Percentiles rank a stretch among this genome's conserved stretches.
These are phyloP conservation scores for Acrossocheilus fasciatus DNA, from an alignment of 2,797 vertebrate species.

Conservation along the genomic window DNA sequence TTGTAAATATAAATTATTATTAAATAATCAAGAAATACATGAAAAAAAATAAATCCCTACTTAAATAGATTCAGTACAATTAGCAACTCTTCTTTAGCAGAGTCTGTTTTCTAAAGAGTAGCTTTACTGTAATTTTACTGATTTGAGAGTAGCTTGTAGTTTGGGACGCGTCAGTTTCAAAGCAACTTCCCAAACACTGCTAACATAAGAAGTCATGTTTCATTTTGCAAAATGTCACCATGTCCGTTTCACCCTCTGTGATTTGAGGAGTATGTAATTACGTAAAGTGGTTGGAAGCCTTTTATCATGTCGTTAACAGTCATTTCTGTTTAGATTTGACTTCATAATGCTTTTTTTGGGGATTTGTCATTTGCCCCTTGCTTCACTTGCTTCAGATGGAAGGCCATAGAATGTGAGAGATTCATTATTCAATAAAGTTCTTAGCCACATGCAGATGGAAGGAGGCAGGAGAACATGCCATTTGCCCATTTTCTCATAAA, in stretches of 20 bases:
- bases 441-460: conserved; percentile 39
- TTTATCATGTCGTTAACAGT: conserved; percentile 55
- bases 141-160: background rate
- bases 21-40: background rate
- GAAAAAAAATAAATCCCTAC: background rate
- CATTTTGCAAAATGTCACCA: conserved; percentile 5
- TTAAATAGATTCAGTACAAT: background rate
- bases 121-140: background rate
- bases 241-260: background rate
- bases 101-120: background rate
- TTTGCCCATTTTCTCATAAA: conserved; percentile 61
- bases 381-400: conserved; percentile 2
- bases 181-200: background rate
- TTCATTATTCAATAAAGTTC: conserved; percentile 59
- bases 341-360: background rate
- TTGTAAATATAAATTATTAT: background rate
- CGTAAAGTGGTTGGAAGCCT: conserved; percentile 47
- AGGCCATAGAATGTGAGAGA: conserved; percentile 31
- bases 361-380: conserved; percentile 24
- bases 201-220: conserved; percentile 5
- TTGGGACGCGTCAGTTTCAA: background rate
- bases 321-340: conserved; percentile 43
- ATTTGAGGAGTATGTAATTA: conserved; percentile 9
- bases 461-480: conserved; percentile 36
- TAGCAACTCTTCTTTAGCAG: background rate